phyloP scores from a whole-genome alignment of 2,797 vertebrate species.

The Eupleurogrammus muticus region DNA sequence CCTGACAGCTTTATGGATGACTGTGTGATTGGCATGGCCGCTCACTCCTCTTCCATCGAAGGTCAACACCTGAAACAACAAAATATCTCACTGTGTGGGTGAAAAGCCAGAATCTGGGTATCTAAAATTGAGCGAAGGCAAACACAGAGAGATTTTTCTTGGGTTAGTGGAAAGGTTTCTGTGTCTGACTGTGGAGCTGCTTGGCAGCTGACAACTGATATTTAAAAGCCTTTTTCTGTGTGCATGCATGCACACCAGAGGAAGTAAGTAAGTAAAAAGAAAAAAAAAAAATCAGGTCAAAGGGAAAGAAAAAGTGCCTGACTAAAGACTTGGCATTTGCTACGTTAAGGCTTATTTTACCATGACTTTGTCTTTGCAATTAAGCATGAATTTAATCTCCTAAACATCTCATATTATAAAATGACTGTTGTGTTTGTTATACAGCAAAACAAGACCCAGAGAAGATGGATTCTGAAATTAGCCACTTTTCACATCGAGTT shows the following conservation, averaged over 20 bases:
- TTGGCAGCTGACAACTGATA: conserved; percentile 73
- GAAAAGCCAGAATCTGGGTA: conserved; percentile 41
- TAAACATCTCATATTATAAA: conserved; percentile 15
- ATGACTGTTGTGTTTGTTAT: conserved; percentile 11
- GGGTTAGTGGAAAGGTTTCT: conserved; percentile 48
- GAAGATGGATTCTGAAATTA: conserved; percentile 12
- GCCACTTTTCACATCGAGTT: not conserved
- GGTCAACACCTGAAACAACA: conserved; percentile 91
- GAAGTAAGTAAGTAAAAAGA: conserved; percentile 46
- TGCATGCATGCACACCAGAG: conserved; percentile 63
- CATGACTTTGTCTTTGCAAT: conserved; percentile 44
- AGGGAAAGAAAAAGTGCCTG: conserved; percentile 59
- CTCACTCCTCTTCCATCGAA: conserved; percentile 95
- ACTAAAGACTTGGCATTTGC: conserved; percentile 58
- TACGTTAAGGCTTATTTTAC: conserved; percentile 34
- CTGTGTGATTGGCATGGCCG: conserved; percentile 91
- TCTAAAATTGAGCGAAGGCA: conserved; percentile 49
- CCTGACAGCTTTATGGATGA: conserved; percentile 87
- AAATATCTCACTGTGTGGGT: conserved; percentile 47
- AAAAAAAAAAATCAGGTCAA: conserved; percentile 62
- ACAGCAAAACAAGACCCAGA: conserved; percentile 6
- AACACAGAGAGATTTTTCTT: conserved; percentile 44
- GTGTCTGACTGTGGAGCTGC: conserved; percentile 59
- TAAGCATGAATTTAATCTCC: conserved; percentile 34
- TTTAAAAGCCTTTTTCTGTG: conserved; percentile 70